These are phyloP conservation scores for Orchestes rusci DNA, from an alignment of 2,888 invertebrate species.

Conservation along the genomic window DNA sequence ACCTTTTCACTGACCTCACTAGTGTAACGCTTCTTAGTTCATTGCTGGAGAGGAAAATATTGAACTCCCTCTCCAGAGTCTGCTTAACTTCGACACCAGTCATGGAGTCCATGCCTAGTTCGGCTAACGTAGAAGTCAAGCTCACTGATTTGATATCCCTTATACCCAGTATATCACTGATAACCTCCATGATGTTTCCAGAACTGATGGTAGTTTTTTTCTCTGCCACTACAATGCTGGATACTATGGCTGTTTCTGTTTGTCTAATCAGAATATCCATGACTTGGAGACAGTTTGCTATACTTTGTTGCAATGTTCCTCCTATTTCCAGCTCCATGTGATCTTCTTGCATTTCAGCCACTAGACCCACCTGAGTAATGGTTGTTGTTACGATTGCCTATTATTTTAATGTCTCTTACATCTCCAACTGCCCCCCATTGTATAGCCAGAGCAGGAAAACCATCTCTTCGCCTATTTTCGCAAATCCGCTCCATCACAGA, in stretches of 20 bases:
- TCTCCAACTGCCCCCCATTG: slow-evolving; percentile 94
- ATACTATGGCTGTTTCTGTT: slow-evolving; percentile 54
- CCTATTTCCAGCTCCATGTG: slow-evolving; percentile 43
- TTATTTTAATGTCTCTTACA: no score
- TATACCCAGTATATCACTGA: slow-evolving; percentile 48
- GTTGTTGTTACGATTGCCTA: no score
- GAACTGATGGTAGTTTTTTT: slow-evolving; percentile 58
- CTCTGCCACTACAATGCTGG: slow-evolving; percentile 83
- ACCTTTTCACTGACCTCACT: slow-evolving; percentile 47
- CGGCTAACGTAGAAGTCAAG: slow-evolving; percentile 68
- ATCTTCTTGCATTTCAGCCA: slow-evolving; percentile 52
- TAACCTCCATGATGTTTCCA: slow-evolving; percentile 64
- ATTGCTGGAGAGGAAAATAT: slow-evolving; percentile 76
- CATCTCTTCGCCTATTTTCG: slow-evolving; percentile 61
- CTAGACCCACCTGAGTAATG: slow-evolving; percentile 51
- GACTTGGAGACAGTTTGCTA: slow-evolving; percentile 54
- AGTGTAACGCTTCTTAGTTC: slow-evolving; percentile 79
- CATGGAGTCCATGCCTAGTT: slow-evolving; percentile 94
- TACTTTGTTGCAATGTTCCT: slow-evolving; percentile 62
- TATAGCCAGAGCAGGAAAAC: slow-evolving; percentile 73
- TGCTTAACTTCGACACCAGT: slow-evolving; percentile 97
- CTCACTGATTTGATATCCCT: slow-evolving; percentile 61
- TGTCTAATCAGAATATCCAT: slow-evolving; percentile 66
- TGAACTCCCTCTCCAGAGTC: slow-evolving; percentile 81
- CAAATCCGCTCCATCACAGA: slow-evolving; percentile 85